Evolutionary conservation across 2,888 invertebrate species (phyloP).

Genomic region (Marronus borbonicus): DNA sequence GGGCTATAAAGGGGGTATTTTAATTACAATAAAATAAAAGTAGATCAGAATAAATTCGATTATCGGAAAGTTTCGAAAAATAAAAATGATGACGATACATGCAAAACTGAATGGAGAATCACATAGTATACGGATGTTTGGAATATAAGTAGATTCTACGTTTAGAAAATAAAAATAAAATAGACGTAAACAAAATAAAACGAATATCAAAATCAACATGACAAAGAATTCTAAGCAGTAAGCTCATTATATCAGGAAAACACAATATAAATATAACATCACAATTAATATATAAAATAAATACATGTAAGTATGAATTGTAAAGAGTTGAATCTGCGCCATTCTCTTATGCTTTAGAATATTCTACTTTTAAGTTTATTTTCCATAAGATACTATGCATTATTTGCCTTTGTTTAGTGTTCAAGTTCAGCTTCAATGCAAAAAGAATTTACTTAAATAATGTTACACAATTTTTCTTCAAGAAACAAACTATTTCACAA

Average conservation of each 20-base stretch:
- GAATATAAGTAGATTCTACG: slow-evolving; percentile 53
- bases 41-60: slow-evolving; percentile 51
- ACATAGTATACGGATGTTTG: slow-evolving; percentile 48
- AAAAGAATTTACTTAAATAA: too few species aligned
- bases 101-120: slow-evolving; percentile 48
- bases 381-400: too few species aligned
- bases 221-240: slow-evolving; percentile 66
- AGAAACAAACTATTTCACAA: too few species aligned
- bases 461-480: too few species aligned
- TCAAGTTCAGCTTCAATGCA: too few species aligned
- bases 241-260: slow-evolving; percentile 61
- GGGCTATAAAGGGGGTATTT: background rate
- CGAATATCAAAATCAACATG: slow-evolving; percentile 55
- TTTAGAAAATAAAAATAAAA: slow-evolving; percentile 48
- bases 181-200: slow-evolving; percentile 51
- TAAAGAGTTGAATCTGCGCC: slow-evolving; percentile 39
- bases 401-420: too few species aligned
- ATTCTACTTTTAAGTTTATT: too few species aligned
- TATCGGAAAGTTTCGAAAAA: slow-evolving; percentile 53
- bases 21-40: slow-evolving; percentile 32
- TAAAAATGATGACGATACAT: slow-evolving; percentile 49
- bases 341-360: background rate
- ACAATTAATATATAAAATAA: slow-evolving; percentile 51
- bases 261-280: slow-evolving; percentile 50
- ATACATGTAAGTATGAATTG: slow-evolving; percentile 50